Evolutionary conservation across 2,888 invertebrate species (phyloP).

Genomic region (Drosophila paramelanica): DNA sequence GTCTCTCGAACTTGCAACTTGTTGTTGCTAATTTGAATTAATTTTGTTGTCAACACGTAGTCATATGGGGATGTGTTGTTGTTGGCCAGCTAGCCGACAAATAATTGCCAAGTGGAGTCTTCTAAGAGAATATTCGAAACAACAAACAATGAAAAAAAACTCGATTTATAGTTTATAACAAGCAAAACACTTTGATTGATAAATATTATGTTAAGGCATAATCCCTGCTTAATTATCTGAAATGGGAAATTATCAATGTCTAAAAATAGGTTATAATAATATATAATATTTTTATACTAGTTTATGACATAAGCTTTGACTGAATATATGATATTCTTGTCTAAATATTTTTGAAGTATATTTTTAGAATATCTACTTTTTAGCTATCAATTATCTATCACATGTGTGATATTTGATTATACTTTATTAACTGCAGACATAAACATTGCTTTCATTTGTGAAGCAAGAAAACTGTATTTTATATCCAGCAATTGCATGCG

Average conservation of each 20-base stretch:
- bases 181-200: no score
- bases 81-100: constrained; percentile 47
- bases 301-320: no score
- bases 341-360: no score
- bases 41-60: constrained; percentile 76
- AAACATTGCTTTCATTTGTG: not conserved
- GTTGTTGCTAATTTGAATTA: constrained; percentile 72
- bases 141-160: not conserved
- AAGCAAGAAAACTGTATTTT: not conserved
- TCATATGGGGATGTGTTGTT: constrained; percentile 72
- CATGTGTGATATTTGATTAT: not conserved
- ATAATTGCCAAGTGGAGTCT: constrained; percentile 8
- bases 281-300: no score
- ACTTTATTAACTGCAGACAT: not conserved
- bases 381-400: no score
- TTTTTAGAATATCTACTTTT: no score
- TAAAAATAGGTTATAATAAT: no score
- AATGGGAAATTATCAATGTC: no score
- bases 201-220: no score
- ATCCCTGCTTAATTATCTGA: no score
- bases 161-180: no score
- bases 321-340: no score
- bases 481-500: not conserved
- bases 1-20: constrained; percentile 39
- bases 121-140: constrained; percentile 16